Conservation (phyloP, 1,140 invertebrate species). For the Scaptomyza montana region DNA sequence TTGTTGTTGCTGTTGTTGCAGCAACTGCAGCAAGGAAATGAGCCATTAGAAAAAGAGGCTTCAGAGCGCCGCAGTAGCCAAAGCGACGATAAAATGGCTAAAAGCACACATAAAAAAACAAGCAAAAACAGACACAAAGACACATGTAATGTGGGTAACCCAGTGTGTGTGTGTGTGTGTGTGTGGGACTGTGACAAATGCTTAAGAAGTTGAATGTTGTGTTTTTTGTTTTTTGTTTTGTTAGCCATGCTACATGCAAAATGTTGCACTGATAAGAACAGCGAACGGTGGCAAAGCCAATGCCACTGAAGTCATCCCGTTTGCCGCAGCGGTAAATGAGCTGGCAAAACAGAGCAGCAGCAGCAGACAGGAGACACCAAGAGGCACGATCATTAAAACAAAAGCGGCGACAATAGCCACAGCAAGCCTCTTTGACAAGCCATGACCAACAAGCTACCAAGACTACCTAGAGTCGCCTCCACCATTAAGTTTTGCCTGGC, state of each 20-base stretch:
- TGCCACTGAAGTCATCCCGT: conserved; percentile 68
- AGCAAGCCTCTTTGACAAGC: conserved; percentile 67
- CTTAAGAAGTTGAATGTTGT: conserved; percentile 55
- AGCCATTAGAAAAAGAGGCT: conserved; percentile 74
- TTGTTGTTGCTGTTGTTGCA: conserved; percentile 44
- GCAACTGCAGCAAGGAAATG: conserved; percentile 64
- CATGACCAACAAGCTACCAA: conserved; percentile 67
- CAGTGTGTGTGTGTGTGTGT: not conserved
- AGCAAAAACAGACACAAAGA: conserved; percentile 49
- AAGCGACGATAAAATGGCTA: conserved; percentile 76
- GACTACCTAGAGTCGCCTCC: conserved; percentile 39
- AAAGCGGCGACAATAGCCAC: conserved; percentile 69
- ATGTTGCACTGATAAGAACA: conserved; percentile 75
- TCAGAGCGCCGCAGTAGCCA: conserved; percentile 68
- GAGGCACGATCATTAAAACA: conserved; percentile 80
- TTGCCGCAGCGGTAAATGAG: conserved; percentile 65
- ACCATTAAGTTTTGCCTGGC: conserved; percentile 23
- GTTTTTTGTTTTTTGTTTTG: conserved; percentile 30
- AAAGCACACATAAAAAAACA: conserved; percentile 76
- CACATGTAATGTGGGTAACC: conserved; percentile 71
- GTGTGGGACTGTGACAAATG: conserved; percentile 73
- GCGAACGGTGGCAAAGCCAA: conserved; percentile 62
- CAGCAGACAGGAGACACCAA: conserved; percentile 34
- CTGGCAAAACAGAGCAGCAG: conserved; percentile 11
- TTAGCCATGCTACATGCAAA: conserved; percentile 67